These are phyloP conservation scores for Nemurella pictetii DNA, from an alignment of 2,888 invertebrate genomes.

Conservation along the genomic window DNA sequence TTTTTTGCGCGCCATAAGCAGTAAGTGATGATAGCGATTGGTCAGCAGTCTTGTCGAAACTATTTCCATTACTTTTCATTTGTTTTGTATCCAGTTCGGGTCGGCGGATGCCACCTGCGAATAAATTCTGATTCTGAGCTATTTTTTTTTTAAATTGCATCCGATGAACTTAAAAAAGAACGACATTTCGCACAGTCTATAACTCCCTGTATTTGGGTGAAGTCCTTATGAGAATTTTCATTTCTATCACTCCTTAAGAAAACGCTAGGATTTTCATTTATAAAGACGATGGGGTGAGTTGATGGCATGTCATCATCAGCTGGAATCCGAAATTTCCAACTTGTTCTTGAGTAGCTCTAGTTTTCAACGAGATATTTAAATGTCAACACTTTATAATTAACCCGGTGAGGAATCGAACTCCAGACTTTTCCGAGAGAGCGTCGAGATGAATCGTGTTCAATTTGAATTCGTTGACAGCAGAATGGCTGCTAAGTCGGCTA, in stretches of 20 bases:
- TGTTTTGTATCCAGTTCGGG: too few species aligned
- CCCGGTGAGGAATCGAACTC: not conserved
- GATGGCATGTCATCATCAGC: conserved; percentile 2
- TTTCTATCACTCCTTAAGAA: not conserved
- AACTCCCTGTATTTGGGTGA: too few species aligned
- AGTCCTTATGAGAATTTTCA: conserved; percentile 8
- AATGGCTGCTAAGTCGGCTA: not conserved
- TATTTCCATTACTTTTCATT: too few species aligned
- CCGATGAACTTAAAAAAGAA: too few species aligned
- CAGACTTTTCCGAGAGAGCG: conserved; percentile 6
- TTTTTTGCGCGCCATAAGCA: not conserved
- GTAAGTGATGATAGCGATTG: not conserved
- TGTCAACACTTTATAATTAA: conserved; percentile 32
- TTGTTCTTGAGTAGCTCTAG: not conserved
- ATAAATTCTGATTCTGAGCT: too few species aligned
- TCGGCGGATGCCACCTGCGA: too few species aligned
- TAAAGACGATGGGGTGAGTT: not conserved
- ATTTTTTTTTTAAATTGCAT: too few species aligned
- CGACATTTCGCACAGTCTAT: too few species aligned
- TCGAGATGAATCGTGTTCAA: not conserved
- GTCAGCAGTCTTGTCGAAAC: not conserved
- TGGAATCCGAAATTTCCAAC: not conserved
- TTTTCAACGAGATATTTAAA: conserved; percentile 21
- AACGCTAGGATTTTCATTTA: not conserved
- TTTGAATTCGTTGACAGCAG: not conserved